Conservation (phyloP, 1,140 invertebrate genomes). For the Penaeus indicus region DNA sequence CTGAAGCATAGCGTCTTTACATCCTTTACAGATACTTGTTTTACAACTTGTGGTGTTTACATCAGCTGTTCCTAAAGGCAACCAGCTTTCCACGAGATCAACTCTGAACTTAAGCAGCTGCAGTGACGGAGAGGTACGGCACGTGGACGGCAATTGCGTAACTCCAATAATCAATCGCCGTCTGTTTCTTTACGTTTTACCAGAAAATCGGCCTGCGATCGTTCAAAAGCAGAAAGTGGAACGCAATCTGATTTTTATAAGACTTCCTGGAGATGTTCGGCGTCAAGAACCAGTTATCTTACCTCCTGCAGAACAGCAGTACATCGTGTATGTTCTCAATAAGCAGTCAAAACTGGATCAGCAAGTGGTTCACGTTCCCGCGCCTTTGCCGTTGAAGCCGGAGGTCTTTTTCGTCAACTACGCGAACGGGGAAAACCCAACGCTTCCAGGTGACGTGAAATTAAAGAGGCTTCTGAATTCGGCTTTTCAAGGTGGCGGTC, state of each 20-base stretch:
- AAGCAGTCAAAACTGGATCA: constrained; percentile 28
- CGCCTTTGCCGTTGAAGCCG: neutral
- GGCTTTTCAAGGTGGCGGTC: constrained; percentile 20
- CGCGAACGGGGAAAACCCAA: constrained; percentile 30
- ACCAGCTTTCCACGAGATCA: too few species aligned
- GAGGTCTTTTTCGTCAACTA: constrained; percentile 47
- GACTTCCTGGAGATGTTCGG: neutral
- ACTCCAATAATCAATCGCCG: constrained; percentile 42
- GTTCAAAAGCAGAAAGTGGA: constrained; percentile 10
- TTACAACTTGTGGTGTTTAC: too few species aligned
- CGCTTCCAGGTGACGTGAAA: constrained; percentile 26
- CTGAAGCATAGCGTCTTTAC: too few species aligned
- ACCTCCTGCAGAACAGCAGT: constrained; percentile 39
- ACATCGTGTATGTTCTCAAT: constrained; percentile 37
- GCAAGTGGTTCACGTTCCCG: constrained; percentile 20
- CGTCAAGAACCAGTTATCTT: constrained; percentile 33
- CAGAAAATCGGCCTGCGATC: neutral
- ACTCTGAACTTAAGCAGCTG: neutral
- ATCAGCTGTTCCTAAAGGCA: too few species aligned
- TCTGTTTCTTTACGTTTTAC: constrained; percentile 30
- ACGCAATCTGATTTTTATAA: constrained; percentile 37
- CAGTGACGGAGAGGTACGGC: constrained; percentile 31
- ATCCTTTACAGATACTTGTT: too few species aligned
- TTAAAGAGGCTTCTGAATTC: constrained; percentile 8
- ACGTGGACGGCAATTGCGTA: constrained; percentile 51